Conservation (phyloP, 2,888 invertebrate species). For the Philhelius pedissequus region DNA sequence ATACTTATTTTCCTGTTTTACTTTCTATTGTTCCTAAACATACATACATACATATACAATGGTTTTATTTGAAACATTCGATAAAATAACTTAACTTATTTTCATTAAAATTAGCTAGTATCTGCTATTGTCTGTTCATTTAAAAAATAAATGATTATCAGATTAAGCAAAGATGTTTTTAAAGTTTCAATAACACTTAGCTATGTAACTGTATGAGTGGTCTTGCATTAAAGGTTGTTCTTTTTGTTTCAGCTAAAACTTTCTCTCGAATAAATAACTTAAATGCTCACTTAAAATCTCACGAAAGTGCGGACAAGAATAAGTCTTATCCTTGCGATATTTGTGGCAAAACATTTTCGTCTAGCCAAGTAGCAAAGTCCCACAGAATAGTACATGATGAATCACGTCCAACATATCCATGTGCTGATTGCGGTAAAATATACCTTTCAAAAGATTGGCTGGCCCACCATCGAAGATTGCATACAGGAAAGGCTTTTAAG, state of each 20-base stretch:
- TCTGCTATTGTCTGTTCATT: no score
- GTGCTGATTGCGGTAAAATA: constrained; percentile 67
- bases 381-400: constrained; percentile 8
- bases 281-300: constrained; percentile 22
- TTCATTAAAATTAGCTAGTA: no score
- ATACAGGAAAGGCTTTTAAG: constrained; percentile 22
- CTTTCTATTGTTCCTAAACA: no score
- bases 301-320: neutral
- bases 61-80: no score
- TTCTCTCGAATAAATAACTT: neutral
- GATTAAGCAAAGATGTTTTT: no score
- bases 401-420: constrained; percentile 11
- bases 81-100: no score
- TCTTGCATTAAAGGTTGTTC: neutral
- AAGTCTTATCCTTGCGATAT: neutral
- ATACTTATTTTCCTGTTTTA: no score
- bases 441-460: constrained; percentile 45
- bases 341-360: constrained; percentile 18
- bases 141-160: no score
- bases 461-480: constrained; percentile 6
- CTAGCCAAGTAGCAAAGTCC: neutral
- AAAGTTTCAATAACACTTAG: no score
- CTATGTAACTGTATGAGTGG: neutral
- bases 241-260: constrained; percentile 45
- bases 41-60: no score